phyloP scores from a whole-genome alignment of 2,113 vertebrate species.

The Ginglymostoma cirratum region DNA sequence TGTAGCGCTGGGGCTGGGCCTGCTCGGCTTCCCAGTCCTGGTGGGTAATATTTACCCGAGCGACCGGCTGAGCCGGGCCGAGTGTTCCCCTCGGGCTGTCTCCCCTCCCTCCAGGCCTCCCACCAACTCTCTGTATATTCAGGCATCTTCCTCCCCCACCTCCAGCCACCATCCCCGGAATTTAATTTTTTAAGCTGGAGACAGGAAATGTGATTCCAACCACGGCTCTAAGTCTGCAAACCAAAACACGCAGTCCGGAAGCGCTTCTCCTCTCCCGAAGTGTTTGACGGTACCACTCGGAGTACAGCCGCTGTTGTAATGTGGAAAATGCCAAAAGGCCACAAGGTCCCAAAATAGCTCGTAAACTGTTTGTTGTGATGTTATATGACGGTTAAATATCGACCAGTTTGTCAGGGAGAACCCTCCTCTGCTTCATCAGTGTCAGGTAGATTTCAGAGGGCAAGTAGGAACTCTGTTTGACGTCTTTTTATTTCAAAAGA shows the following conservation, averaged over 20 bases:
- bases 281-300: background rate
- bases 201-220: background rate
- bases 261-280: background rate
- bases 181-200: background rate
- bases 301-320: background rate
- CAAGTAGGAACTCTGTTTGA: background rate
- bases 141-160: background rate
- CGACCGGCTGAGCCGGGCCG: too few relatives aligned
- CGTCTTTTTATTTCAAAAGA: background rate
- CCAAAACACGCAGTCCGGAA: background rate
- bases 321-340: background rate
- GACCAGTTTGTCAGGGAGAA: too few relatives aligned
- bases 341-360: background rate
- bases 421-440: background rate
- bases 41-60: too few relatives aligned
- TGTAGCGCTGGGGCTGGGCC: too few relatives aligned
- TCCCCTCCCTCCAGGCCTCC: too few relatives aligned
- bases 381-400: background rate
- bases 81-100: too few relatives aligned
- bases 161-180: too few relatives aligned
- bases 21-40: too few relatives aligned
- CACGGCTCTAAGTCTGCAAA: background rate
- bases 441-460: background rate
- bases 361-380: background rate
- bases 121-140: background rate